Evolutionary conservation across 2,113 vertebrate genomes (phyloP).

Genomic region (Protobothrops flavoviridis): DNA sequence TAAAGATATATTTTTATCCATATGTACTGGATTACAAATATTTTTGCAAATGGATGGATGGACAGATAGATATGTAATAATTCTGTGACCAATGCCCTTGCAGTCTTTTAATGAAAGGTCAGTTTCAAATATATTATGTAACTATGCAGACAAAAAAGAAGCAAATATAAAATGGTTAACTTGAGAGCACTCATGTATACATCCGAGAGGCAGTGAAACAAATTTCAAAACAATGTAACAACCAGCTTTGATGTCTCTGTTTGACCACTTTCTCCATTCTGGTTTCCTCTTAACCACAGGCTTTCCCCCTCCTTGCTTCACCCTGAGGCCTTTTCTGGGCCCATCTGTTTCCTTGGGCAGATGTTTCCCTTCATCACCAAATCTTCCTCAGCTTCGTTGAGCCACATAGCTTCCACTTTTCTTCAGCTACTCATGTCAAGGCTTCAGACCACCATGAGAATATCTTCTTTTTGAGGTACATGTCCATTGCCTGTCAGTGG

Average conservation of each 20-base stretch:
- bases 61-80: neutral
- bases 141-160: neutral
- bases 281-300: neutral
- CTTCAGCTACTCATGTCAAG: neutral
- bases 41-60: neutral
- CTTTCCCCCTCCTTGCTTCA: conserved; percentile 1
- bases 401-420: conserved; percentile 18
- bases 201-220: neutral
- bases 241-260: conserved; percentile 1
- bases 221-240: conserved; percentile 18
- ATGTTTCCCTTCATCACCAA: conserved; percentile 7
- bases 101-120: neutral
- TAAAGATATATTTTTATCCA: neutral
- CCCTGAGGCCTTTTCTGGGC: neutral
- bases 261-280: conserved; percentile 19
- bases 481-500: conserved; percentile 3
- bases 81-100: no score
- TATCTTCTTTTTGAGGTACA: conserved; percentile 8
- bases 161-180: neutral
- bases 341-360: neutral
- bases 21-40: neutral
- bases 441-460: conserved; percentile 29
- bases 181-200: neutral
- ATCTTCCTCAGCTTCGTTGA: neutral
- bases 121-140: neutral